These are phyloP conservation scores for Rhizoglyphus robini DNA, from an alignment of 1,140 invertebrate species.

Conservation along the genomic window DNA sequence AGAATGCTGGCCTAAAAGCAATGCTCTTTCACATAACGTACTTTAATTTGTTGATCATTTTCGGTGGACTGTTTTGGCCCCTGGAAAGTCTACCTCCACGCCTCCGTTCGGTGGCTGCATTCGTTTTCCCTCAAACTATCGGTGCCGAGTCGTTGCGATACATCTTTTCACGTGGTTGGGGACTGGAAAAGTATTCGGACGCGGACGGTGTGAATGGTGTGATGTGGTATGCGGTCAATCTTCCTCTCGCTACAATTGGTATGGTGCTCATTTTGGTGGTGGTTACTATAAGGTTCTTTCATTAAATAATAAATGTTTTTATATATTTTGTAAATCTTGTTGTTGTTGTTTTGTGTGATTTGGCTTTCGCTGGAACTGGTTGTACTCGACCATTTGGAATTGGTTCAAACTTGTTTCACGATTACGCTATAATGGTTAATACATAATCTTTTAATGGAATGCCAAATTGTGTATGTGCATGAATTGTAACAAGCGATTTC, in stretches of 20 bases:
- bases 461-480: too few species aligned
- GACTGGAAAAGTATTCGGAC: background rate
- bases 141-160: background rate
- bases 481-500: too few species aligned
- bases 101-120: background rate
- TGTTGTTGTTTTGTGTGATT: too few species aligned
- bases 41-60: background rate
- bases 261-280: background rate
- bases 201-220: background rate
- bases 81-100: constrained; percentile 1
- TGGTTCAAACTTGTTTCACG: too few species aligned
- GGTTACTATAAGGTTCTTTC: background rate
- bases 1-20: too few species aligned
- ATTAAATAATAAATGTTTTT: too few species aligned
- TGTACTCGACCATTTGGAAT: too few species aligned
- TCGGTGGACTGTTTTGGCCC: constrained; percentile 4
- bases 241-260: background rate
- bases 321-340: too few species aligned
- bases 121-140: background rate
- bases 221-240: background rate
- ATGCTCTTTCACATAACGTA: too few species aligned
- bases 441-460: too few species aligned
- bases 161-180: constrained; percentile 11
- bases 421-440: too few species aligned
- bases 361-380: too few species aligned